Percentiles rank a stretch among this genome's conserved stretches.
Evolutionary conservation across 1,140 invertebrate species (phyloP).

Genomic region (Drosophila parabipectinata): DNA sequence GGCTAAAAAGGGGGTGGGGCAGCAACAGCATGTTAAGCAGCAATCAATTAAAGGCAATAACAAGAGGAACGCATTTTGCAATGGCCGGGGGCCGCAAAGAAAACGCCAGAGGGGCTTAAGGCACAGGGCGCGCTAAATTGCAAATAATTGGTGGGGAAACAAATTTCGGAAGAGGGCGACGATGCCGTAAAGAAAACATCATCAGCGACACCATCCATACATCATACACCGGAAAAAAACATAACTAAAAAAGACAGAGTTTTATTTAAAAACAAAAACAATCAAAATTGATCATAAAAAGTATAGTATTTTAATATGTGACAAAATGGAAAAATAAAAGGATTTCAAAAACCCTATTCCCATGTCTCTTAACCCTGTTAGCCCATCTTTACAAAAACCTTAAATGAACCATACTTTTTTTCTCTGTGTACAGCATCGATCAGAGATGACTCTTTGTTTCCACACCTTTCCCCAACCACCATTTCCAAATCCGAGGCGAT

Average conservation of each 20-base stretch:
- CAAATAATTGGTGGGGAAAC: slow-evolving; percentile 69
- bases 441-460: slow-evolving; percentile 47
- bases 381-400: too few relatives aligned
- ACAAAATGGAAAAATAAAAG: neutral
- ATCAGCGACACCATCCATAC: slow-evolving; percentile 31
- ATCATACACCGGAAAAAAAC: slow-evolving; percentile 22
- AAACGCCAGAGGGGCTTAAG: slow-evolving; percentile 31
- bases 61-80: slow-evolving; percentile 40
- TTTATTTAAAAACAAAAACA: neutral
- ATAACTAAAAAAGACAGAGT: neutral
- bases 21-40: slow-evolving; percentile 56
- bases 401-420: neutral
- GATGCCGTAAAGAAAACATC: slow-evolving; percentile 33
- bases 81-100: slow-evolving; percentile 36
- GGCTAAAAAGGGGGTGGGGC: neutral
- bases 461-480: slow-evolving; percentile 41
- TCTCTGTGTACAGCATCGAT: slow-evolving; percentile 33
- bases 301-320: neutral
- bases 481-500: slow-evolving; percentile 29
- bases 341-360: too few relatives aligned
- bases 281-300: neutral
- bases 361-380: too few relatives aligned
- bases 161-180: slow-evolving; percentile 14
- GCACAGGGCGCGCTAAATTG: slow-evolving; percentile 56
- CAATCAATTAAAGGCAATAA: slow-evolving; percentile 74